These are phyloP conservation scores for Typhlomys cinereus DNA, from an alignment of 2,113 vertebrate species.

Conservation along the genomic window DNA sequence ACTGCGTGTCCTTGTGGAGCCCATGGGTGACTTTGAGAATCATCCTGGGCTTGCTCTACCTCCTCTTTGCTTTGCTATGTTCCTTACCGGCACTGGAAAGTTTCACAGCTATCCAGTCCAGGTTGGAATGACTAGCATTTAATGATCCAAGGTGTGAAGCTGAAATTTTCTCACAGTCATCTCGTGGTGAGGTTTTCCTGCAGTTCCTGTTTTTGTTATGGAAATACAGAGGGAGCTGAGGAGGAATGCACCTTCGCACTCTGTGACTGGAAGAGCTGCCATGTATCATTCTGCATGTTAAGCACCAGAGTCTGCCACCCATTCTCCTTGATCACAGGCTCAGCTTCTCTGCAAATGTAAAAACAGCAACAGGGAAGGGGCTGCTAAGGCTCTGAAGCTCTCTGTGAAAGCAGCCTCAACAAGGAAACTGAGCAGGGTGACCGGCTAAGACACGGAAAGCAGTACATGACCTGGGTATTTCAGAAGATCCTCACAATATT, in stretches of 20 bases:
- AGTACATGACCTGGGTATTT: not conserved
- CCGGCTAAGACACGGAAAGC: not conserved
- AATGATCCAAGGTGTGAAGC: not conserved
- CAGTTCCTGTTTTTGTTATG: not conserved
- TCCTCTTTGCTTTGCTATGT: too few species aligned
- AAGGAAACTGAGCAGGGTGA: not conserved
- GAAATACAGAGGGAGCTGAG: not conserved
- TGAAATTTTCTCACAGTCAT: slow-evolving; percentile 15
- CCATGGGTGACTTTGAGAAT: too few species aligned
- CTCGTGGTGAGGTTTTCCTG: not conserved
- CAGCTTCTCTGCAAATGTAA: not conserved
- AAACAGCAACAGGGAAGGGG: not conserved
- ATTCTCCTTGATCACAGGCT: not conserved
- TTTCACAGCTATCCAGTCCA: not conserved
- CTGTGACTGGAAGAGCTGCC: not conserved
- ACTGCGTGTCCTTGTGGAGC: too few species aligned
- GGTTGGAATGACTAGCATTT: not conserved
- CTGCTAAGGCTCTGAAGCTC: not conserved
- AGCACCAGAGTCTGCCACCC: not conserved
- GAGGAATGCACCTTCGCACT: not conserved
- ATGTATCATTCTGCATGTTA: not conserved
- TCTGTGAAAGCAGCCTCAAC: not conserved
- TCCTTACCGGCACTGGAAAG: not conserved
- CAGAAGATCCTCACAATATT: not conserved
- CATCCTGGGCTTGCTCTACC: too few species aligned